Evolutionary conservation across 1,140 invertebrate genomes (phyloP).

Genomic region (Trichogramma pretiosum): DNA sequence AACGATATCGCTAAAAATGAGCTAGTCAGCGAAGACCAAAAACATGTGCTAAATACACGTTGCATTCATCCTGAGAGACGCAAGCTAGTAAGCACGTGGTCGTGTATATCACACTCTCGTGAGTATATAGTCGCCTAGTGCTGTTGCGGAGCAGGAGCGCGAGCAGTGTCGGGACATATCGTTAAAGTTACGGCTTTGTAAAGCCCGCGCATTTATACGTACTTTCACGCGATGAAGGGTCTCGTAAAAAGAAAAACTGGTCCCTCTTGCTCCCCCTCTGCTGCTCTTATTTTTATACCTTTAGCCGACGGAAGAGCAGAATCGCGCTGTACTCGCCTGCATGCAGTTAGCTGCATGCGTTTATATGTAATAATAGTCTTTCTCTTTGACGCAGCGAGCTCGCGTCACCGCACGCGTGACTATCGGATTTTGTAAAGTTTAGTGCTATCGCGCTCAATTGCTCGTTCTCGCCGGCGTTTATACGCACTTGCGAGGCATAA

Average conservation of each 20-base stretch:
- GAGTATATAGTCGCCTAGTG: too few relatives aligned
- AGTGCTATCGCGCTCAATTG: slow-evolving; percentile 1
- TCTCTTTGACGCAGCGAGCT: too few relatives aligned
- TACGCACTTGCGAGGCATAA: not conserved
- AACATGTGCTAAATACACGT: too few relatives aligned
- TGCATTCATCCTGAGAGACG: too few relatives aligned
- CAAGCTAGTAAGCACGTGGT: too few relatives aligned
- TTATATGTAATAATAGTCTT: too few relatives aligned
- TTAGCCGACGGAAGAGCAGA: too few relatives aligned
- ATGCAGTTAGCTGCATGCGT: too few relatives aligned
- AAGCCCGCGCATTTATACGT: slow-evolving; percentile 18
- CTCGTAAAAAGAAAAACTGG: slow-evolving; percentile 19
- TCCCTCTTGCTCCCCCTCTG: slow-evolving; percentile 1
- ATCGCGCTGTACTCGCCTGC: too few relatives aligned
- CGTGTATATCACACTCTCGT: too few relatives aligned
- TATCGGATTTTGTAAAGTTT: slow-evolving; percentile 11
- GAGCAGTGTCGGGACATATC: slow-evolving; percentile 2
- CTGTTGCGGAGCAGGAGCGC: not conserved
- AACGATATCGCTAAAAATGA: too few relatives aligned
- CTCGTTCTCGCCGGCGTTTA: not conserved
- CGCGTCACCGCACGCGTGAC: not conserved
- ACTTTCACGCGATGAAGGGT: slow-evolving; percentile 13
- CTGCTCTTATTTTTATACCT: not conserved
- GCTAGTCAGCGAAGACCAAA: too few relatives aligned
- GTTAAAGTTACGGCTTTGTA: slow-evolving; percentile 20